A percentile compares a stretch with the other conserved stretches of the same genome.
These are phyloP conservation scores for Drosophila macrospina DNA, from an alignment of 2,888 invertebrate species.

Conservation along the genomic window DNA sequence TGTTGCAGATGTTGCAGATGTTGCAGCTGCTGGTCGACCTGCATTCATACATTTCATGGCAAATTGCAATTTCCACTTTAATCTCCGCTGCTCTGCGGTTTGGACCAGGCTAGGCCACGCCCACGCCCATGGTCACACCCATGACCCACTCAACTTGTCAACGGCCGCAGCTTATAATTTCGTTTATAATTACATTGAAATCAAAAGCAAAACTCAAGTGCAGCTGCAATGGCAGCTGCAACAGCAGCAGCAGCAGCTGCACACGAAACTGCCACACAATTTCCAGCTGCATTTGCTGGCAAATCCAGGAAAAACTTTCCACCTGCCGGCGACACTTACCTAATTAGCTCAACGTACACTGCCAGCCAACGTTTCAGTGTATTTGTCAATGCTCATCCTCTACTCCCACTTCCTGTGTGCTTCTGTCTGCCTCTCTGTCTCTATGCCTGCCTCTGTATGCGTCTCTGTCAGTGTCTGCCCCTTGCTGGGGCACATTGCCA, in stretches of 20 bases:
- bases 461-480: not conserved
- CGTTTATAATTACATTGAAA: constrained; percentile 76
- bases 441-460: not conserved
- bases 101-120: constrained; percentile 7
- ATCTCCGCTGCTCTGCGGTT: constrained; percentile 67
- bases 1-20: constrained; percentile 1
- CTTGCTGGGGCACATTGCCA: constrained; percentile 18
- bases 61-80: constrained; percentile 81
- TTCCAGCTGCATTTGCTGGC: constrained; percentile 40
- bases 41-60: constrained; percentile 65
- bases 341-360: constrained; percentile 65
- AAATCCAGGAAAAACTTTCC: constrained; percentile 51
- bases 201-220: constrained; percentile 54
- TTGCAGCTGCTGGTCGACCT: constrained; percentile 32
- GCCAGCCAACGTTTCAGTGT: constrained; percentile 43
- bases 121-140: not conserved
- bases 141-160: constrained; percentile 33
- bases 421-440: not conserved
- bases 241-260: not conserved
- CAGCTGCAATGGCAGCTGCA: constrained; percentile 13
- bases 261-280: constrained; percentile 9
- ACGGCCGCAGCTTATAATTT: constrained; percentile 75
- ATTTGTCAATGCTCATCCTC: constrained; percentile 3
- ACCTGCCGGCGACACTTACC: constrained; percentile 73
- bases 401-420: not conserved